Evolutionary conservation across 2,888 invertebrate species (phyloP).

Genomic region (Eupithecia subumbrata): DNA sequence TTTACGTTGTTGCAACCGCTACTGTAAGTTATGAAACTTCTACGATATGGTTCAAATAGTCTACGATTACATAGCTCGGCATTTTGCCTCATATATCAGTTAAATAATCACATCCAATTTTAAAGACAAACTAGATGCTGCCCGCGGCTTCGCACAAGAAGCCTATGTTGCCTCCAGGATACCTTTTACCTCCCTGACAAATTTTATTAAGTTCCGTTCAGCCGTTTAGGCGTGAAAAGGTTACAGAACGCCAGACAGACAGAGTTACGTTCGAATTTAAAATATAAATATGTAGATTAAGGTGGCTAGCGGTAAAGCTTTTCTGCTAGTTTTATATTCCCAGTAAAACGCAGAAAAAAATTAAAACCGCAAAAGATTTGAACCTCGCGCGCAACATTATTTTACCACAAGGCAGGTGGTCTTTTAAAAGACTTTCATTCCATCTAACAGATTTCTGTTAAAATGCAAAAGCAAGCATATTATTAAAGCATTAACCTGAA

Average conservation of each 20-base stretch:
- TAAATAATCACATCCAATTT: not conserved
- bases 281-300: too few relatives aligned
- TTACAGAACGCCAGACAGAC: too few relatives aligned
- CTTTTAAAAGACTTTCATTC: not conserved
- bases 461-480: slow-evolving; percentile 10
- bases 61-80: not conserved
- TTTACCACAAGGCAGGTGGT: slow-evolving; percentile 3
- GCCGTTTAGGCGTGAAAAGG: too few relatives aligned
- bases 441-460: slow-evolving; percentile 11
- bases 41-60: slow-evolving; percentile 1
- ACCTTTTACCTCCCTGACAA: too few relatives aligned
- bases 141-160: too few relatives aligned
- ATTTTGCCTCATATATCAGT: not conserved
- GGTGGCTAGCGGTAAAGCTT: not conserved
- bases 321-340: not conserved
- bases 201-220: too few relatives aligned
- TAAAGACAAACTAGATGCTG: not conserved
- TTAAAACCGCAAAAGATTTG: not conserved
- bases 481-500: slow-evolving; percentile 6
- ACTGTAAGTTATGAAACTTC: slow-evolving; percentile 29
- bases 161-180: too few relatives aligned
- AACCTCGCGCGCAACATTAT: not conserved
- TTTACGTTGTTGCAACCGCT: slow-evolving; percentile 25
- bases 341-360: not conserved
- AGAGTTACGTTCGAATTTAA: too few relatives aligned